Evolutionary conservation across 2,888 invertebrate species (phyloP).

Genomic region (Hypena proboscidalis): DNA sequence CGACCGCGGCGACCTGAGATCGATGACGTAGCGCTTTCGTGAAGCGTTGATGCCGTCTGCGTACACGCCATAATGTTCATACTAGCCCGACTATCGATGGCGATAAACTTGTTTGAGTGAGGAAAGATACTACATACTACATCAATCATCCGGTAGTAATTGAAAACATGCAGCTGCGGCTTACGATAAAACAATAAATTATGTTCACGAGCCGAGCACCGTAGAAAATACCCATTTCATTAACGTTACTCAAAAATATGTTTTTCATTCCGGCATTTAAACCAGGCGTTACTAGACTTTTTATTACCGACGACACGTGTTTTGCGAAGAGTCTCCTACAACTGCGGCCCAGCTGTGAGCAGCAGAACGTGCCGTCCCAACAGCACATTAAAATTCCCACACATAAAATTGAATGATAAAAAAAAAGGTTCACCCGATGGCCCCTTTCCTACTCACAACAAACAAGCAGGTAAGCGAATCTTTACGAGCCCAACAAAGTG

Average conservation of each 20-base stretch:
- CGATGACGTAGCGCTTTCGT: slow-evolving; percentile 75
- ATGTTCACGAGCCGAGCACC: slow-evolving; percentile 36
- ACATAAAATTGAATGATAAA: slow-evolving; percentile 79
- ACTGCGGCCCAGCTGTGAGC: slow-evolving; percentile 77
- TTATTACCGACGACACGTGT: slow-evolving; percentile 73
- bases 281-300: slow-evolving; percentile 49
- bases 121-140: slow-evolving; percentile 63
- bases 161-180: slow-evolving; percentile 72
- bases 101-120: slow-evolving; percentile 75
- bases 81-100: slow-evolving; percentile 70
- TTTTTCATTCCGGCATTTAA: slow-evolving; percentile 35
- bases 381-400: slow-evolving; percentile 82
- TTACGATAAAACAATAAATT: slow-evolving; percentile 62
- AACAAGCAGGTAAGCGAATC: slow-evolving; percentile 84
- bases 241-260: slow-evolving; percentile 45
- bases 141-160: slow-evolving; percentile 75
- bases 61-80: slow-evolving; percentile 73
- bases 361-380: slow-evolving; percentile 80
- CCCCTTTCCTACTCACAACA: slow-evolving; percentile 79
- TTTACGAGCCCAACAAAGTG: slow-evolving; percentile 76
- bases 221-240: slow-evolving; percentile 46
- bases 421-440: slow-evolving; percentile 73
- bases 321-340: slow-evolving; percentile 69
- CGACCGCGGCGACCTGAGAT: slow-evolving; percentile 63
- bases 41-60: slow-evolving; percentile 46